Conservation (phyloP, 2,797 vertebrate genomes). For the Sciurus carolinensis region DNA sequence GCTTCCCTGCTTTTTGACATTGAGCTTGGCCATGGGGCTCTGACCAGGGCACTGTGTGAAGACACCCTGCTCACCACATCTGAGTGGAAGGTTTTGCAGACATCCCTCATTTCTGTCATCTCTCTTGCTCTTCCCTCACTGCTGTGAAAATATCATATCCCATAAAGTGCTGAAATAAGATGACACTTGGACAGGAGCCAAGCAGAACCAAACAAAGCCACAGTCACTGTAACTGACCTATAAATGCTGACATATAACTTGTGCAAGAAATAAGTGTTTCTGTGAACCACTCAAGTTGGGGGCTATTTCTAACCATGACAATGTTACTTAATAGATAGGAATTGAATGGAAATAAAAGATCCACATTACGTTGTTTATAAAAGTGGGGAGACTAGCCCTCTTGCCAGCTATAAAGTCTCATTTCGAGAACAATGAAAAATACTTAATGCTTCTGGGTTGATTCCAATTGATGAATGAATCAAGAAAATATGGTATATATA, state of each 20-base stretch:
- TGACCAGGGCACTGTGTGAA: not conserved
- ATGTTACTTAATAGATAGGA: not conserved
- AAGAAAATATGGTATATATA: too few relatives aligned
- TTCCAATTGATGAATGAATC: too few relatives aligned
- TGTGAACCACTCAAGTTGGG: not conserved
- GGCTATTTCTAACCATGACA: not conserved
- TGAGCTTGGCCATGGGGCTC: not conserved
- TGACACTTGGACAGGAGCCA: not conserved
- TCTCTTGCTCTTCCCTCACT: not conserved
- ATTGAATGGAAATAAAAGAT: constrained; percentile 10
- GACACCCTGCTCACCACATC: not conserved
- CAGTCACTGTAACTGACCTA: not conserved
- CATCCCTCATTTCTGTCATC: not conserved
- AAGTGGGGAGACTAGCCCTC: not conserved
- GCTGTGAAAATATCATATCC: not conserved
- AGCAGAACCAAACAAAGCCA: not conserved
- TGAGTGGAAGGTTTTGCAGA: not conserved
- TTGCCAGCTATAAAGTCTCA: not conserved
- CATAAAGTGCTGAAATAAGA: not conserved
- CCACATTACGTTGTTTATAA: not conserved
- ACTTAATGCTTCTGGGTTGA: not conserved
- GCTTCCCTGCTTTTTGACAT: not conserved
- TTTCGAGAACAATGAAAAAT: not conserved
- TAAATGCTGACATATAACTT: not conserved
- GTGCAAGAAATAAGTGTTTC: constrained; percentile 34